phyloP scores from a whole-genome alignment of 2,797 vertebrate genomes.

The Xerus rutilus region DNA sequence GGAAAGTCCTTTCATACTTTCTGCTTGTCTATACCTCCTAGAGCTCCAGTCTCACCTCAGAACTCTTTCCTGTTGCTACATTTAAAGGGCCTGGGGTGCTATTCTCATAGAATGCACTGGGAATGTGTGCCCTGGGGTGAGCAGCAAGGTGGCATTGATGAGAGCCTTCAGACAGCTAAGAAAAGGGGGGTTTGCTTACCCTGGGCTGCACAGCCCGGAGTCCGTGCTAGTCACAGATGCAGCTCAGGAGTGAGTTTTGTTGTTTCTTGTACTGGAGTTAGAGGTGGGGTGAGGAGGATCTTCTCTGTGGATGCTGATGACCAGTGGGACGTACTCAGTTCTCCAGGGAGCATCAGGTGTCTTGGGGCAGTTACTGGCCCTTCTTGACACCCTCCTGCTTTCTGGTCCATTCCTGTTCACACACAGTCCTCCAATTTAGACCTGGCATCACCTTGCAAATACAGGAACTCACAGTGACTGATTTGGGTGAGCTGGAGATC shows the following conservation, averaged over 20 bases:
- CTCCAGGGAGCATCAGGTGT: rapidly evolving
- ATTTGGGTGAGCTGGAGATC: background rate
- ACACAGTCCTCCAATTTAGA: background rate
- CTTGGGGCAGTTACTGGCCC: background rate
- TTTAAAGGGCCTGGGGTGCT: background rate
- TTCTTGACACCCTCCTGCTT: background rate
- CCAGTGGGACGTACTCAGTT: background rate
- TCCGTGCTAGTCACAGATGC: background rate
- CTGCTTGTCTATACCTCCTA: background rate
- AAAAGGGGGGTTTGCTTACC: background rate
- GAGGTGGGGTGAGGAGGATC: background rate
- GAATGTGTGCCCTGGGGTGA: rapidly evolving
- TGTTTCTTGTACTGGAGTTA: background rate
- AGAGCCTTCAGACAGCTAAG: background rate
- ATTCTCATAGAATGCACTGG: rapidly evolving
- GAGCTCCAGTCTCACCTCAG: background rate
- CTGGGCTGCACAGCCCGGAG: rapidly evolving
- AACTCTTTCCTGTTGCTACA: background rate
- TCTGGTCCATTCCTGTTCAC: background rate
- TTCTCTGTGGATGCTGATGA: background rate
- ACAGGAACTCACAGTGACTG: background rate
- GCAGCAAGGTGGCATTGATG: background rate
- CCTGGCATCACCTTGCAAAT: background rate
- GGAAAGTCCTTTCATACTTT: background rate
- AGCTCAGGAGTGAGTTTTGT: background rate